Conservation (phyloP, 23 tunicate genomes). For the Halocynthia roretzi region DNA sequence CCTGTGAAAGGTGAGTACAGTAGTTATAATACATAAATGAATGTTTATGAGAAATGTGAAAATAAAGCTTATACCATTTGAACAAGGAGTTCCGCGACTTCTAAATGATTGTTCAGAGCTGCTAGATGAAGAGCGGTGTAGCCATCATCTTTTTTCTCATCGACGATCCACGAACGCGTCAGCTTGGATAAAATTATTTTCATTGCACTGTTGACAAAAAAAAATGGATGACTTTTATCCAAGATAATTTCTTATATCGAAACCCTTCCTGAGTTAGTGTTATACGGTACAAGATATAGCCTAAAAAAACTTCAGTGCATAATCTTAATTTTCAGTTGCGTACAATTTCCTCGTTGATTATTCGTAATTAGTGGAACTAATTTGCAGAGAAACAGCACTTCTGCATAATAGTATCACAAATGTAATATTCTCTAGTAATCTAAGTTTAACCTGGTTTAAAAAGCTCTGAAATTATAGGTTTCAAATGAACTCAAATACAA, state of each 20-base stretch:
- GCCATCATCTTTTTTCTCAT: slow-evolving; percentile 95
- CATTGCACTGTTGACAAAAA: slow-evolving; percentile 66
- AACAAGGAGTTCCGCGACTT: slow-evolving; percentile 86
- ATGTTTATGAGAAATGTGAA: not conserved
- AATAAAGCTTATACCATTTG: slow-evolving; percentile 48
- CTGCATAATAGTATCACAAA: too few relatives aligned
- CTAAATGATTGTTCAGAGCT: slow-evolving; percentile 81
- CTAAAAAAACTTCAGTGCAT: too few relatives aligned
- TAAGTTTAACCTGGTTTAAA: too few relatives aligned
- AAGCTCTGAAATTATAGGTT: too few relatives aligned
- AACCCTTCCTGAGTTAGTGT: too few relatives aligned
- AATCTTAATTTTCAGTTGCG: too few relatives aligned
- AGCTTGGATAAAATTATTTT: slow-evolving; percentile 61
- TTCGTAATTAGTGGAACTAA: too few relatives aligned
- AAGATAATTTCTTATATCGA: not conserved
- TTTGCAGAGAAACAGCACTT: too few relatives aligned
- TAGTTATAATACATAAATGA: not conserved
- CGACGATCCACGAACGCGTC: slow-evolving; percentile 89
- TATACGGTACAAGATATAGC: too few relatives aligned
- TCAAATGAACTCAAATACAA: too few relatives aligned
- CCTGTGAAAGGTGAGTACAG: slow-evolving; percentile 29
- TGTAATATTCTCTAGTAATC: too few relatives aligned
- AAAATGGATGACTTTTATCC: not conserved
- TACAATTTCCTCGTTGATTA: too few relatives aligned
- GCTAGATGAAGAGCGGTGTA: slow-evolving; percentile 93